Base-by-base conservation (phyloP, 1,140 invertebrate species). In the Musca domestica region DNA sequence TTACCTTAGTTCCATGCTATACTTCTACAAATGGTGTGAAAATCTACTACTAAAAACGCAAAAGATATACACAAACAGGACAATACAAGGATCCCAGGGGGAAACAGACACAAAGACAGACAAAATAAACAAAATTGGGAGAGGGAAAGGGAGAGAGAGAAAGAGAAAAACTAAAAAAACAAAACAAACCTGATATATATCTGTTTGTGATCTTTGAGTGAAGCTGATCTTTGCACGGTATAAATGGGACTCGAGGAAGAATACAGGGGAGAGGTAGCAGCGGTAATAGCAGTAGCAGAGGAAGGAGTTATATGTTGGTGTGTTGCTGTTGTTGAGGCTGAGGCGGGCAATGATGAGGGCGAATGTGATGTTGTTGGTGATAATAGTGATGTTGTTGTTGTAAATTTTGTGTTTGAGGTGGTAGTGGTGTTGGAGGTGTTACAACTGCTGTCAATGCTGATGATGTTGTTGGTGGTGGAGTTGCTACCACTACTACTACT, bases 141-240 rank as follows among this genome's bases (percentile, higher is more conserved):
- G 22, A 61, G 23, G 30, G 19, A 58, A 56, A 9, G 23, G 22
- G 47, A 22, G 6, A 58, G 54, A 15, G 25, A 46, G n/a, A 66
- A 52, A 64, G 7, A 6, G 15, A n/a, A 12, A 69, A 56, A 69
- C 25, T 58, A 69, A 56, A 64, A 54, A 51, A 71, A 61, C 46
- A 49, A 71, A 80, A 80, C 78, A 80, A 80, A 82, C 80, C 80
- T 82, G 78, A 78, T 77, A 71, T 75, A 61, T 61, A 61, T 34
- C 34, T 61, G 73, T 75, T 75, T 78, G 74, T 81, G 80, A 78
- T 82, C 80, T 81, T 82, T 82, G 71, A 82, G 76, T 71, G 80
- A 81, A 64, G 80, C 80, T 75, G 80, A 82, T 80, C 80, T 81
- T 81, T 82, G 80, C 74, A 81, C 79, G 72, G 76, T 74, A 80